phyloP scores from a whole-genome alignment of 1,140 invertebrate species.

The Leptopilina clavipes region DNA sequence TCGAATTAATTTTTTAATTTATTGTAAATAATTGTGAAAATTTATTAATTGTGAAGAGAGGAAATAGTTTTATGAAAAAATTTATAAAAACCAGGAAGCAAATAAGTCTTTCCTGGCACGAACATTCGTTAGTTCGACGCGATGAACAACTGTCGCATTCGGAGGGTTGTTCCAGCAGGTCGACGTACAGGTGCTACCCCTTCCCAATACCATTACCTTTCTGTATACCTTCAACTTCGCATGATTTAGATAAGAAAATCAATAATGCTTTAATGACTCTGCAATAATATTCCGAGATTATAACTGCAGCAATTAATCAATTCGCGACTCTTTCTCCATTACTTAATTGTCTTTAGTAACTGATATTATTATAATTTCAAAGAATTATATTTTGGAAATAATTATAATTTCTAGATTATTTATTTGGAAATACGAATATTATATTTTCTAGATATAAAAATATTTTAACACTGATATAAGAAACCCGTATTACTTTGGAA shows the following conservation, averaged over 20 bases:
- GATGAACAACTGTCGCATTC: constrained; percentile 59
- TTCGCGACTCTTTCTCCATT: neutral
- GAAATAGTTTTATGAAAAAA: neutral
- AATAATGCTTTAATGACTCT: constrained; percentile 33
- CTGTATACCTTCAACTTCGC: constrained; percentile 26
- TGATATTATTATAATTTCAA: too few relatives aligned
- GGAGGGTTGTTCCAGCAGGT: constrained; percentile 51
- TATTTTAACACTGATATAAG: too few relatives aligned
- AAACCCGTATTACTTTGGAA: too few relatives aligned
- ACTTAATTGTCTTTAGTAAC: too few relatives aligned
- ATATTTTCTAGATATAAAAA: too few relatives aligned
- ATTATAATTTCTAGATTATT: too few relatives aligned
- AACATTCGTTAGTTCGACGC: constrained; percentile 48
- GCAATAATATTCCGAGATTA: constrained; percentile 23
- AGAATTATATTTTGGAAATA: too few relatives aligned
- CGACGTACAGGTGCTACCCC: constrained; percentile 59
- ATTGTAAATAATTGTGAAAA: neutral
- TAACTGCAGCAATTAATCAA: neutral
- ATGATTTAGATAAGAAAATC: constrained; percentile 34
- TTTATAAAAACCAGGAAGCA: constrained; percentile 6
- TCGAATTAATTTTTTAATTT: too few relatives aligned
- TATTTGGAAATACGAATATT: too few relatives aligned
- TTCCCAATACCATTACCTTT: constrained; percentile 36
- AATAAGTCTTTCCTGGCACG: constrained; percentile 34
- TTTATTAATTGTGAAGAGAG: neutral